Evolutionary conservation across 35 echinoderm and acorn worm genomes (phyloP).

Genomic region (Stichopus chloronotus): DNA sequence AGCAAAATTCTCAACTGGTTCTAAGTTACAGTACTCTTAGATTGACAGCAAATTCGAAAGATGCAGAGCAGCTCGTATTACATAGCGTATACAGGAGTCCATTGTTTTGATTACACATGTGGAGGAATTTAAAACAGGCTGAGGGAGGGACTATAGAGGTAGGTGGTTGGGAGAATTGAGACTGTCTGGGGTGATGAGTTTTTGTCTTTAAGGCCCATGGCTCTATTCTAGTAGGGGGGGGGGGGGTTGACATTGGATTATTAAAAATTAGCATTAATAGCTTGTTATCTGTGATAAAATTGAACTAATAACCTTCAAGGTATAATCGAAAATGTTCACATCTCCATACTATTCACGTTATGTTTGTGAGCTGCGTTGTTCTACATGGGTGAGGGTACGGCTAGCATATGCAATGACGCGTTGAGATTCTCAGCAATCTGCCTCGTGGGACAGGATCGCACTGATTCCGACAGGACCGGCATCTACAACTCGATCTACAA

Average conservation of each 20-base stretch:
- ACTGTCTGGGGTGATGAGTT: no score
- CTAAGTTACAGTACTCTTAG: no score
- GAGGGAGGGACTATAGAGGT: no score
- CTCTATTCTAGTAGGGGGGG: conserved; percentile 56
- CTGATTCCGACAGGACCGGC: conserved; percentile 65
- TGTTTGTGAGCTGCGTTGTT: conserved; percentile 60
- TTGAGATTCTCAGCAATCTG: not conserved
- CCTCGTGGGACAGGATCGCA: conserved; percentile 21
- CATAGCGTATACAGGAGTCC: no score
- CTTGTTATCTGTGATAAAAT: conserved; percentile 9
- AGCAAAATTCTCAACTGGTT: no score
- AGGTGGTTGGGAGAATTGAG: no score
- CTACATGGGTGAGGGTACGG: conserved; percentile 47
- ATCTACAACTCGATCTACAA: conserved; percentile 32
- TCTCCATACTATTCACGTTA: conserved; percentile 65
- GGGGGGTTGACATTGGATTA: conserved; percentile 48
- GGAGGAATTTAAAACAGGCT: no score
- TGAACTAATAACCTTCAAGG: conserved; percentile 9
- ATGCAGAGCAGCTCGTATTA: no score
- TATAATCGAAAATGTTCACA: conserved; percentile 71
- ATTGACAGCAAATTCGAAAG: no score
- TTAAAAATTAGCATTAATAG: conserved; percentile 32
- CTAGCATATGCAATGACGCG: conserved; percentile 60
- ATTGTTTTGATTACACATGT: no score
- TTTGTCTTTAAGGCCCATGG: no score